These are phyloP conservation scores for Manduca sexta DNA, from an alignment of 1,140 invertebrate species.

Conservation along the genomic window DNA sequence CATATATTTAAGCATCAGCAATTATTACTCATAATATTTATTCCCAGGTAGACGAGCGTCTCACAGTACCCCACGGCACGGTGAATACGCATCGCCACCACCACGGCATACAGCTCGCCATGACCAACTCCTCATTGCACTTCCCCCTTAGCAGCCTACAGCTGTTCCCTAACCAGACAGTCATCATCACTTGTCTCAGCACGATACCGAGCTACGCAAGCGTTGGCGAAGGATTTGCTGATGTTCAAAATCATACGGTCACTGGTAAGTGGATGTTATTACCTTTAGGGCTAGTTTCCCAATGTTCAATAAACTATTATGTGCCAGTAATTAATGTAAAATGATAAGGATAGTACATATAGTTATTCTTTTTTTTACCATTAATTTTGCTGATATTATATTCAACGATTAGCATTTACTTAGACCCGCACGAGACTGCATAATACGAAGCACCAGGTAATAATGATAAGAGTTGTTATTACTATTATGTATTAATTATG, in stretches of 20 bases:
- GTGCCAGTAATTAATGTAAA: no score
- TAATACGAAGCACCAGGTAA: no score
- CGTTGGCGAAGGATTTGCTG: constrained; percentile 78
- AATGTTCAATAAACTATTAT: no score
- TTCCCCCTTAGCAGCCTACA: constrained; percentile 79
- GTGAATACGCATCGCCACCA: constrained; percentile 44
- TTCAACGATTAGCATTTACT: no score
- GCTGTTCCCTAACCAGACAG: constrained; percentile 76
- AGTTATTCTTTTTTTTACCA: no score
- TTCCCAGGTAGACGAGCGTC: constrained; percentile 58
- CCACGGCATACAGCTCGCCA: constrained; percentile 49
- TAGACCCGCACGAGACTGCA: no score
- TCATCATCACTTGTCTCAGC: constrained; percentile 80
- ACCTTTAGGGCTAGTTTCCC: no score
- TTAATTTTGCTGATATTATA: no score
- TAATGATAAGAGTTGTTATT: no score
- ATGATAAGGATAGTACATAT: no score
- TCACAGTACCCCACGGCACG: constrained; percentile 53
- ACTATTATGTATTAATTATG: no score
- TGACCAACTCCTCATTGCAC: constrained; percentile 70
- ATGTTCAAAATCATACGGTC: constrained; percentile 78
- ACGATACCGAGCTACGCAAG: constrained; percentile 81
- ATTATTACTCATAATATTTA: not conserved
- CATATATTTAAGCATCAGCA: no score
- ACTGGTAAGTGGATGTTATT: constrained; percentile 79